phyloP scores from a whole-genome alignment of 2,113 vertebrate species.

The Falco punctatus region DNA sequence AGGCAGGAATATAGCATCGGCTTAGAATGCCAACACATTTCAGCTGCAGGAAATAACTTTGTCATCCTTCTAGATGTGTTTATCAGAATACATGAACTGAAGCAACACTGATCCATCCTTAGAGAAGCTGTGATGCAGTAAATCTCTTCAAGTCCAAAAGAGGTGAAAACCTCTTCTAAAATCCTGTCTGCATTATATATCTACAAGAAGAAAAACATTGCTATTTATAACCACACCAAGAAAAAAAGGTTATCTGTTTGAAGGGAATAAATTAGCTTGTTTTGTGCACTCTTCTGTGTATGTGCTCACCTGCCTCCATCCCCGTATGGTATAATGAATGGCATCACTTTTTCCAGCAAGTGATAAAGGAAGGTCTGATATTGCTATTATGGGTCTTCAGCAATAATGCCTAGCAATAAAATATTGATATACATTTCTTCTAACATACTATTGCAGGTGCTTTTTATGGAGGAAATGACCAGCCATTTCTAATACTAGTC shows the following conservation, averaged over 20 bases:
- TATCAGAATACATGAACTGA: neutral
- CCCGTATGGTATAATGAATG: neutral
- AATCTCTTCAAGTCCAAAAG: neutral
- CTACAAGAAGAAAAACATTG: neutral
- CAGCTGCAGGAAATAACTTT: neutral
- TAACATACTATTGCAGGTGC: neutral
- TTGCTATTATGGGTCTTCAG: neutral
- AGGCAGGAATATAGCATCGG: fast-evolving
- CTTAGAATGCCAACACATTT: neutral
- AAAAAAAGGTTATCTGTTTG: neutral
- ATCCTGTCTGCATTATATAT: neutral
- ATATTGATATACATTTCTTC: neutral
- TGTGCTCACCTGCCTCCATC: neutral
- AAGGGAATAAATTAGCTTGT: slow-evolving; percentile 1
- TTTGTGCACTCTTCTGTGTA: neutral
- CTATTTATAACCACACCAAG: neutral
- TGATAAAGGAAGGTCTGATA: neutral
- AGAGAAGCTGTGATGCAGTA: neutral
- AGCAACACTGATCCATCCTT: neutral
- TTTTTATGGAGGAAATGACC: slow-evolving; percentile 1
- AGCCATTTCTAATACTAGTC: neutral
- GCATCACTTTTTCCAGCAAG: neutral
- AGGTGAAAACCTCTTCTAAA: neutral
- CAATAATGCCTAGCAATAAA: neutral
- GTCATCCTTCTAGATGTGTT: too few species aligned